phyloP scores from a whole-genome alignment of 2,888 invertebrate genomes.

The Amblyjoppa proteus region DNA sequence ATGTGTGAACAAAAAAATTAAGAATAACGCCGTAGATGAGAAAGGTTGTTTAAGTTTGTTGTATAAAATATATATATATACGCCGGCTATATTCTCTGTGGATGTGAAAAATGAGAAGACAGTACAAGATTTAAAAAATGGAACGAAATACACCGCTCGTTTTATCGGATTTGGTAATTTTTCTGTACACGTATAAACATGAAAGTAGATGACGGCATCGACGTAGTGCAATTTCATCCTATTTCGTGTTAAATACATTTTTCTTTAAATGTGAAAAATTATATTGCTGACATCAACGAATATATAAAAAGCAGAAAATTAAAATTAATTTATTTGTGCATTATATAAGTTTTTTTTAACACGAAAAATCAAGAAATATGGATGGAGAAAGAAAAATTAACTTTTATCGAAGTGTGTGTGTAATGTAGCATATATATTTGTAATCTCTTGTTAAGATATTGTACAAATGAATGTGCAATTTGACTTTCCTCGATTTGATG shows the following conservation, averaged over 20 bases:
- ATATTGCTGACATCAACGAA: background rate
- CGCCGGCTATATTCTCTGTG: background rate
- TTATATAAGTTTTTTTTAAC: background rate
- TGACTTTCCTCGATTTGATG: slow-evolving; percentile 90
- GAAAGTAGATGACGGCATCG: background rate
- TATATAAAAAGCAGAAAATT: background rate
- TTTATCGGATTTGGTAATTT: background rate
- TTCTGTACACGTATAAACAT: background rate
- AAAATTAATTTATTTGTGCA: background rate
- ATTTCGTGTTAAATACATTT: background rate
- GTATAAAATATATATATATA: slow-evolving; percentile 2
- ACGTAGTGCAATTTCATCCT: background rate
- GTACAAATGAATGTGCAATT: slow-evolving; percentile 94
- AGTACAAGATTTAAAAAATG: background rate
- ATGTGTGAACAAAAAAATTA: slow-evolving; percentile 10
- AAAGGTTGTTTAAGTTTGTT: slow-evolving; percentile 45
- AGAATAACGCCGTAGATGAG: slow-evolving; percentile 23
- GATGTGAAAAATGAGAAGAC: background rate
- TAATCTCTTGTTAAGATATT: slow-evolving; percentile 93
- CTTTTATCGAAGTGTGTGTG: background rate
- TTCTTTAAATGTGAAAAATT: background rate
- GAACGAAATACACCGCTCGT: background rate
- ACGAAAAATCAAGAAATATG: background rate
- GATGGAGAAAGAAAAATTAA: background rate
- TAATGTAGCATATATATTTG: slow-evolving; percentile 67